Evolutionary conservation across 30 jellyfish, hydroid and myxozoan species (phyloP), one percentile per base, ranked within the genome.

Genomic region (Aurelia coerulea): DNA sequence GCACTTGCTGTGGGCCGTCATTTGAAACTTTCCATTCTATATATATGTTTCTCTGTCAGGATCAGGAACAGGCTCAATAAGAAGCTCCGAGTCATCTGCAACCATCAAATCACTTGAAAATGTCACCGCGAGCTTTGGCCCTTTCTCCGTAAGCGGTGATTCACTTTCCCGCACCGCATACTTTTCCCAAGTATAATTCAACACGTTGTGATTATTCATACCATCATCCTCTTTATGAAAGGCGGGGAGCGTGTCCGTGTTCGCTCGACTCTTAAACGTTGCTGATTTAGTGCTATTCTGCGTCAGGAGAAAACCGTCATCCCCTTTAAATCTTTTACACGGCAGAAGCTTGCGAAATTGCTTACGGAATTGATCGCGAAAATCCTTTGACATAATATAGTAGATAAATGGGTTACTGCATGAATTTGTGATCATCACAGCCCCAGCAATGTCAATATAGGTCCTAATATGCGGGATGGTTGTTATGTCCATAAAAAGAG

Each of bases 401-500:
- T 93, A 93, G 31, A 88, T 93, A 74, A 93, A 93, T 15, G 98
- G 97, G 67, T 93, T 93, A 90, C 91, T 77, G 68, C 92, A 96
- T 2, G 97, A 87, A 64, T 93, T 93, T 16, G 98, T 93, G 63
- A 93, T 81, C 96, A 93, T 60, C 80, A 93, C 41, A 10, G 91
- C 90, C 0, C 86, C 97, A 3, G 91, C 75, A 17, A 90, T 49
- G 29, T 71, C 79, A 59, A 85, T 51, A 46, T 76, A 87, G 9
- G 84, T 54, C 65, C 54, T n/a, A 31, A 77, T 50, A 66, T 87
- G 68, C 42, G 65, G 50, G 18, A 93, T 67, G 33, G 71, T 3
- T 1, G 78, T n/a, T 0, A 92, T 39, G 41, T 80, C 89, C 82
- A 63, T 88, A 1, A 78, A 78, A 16, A 88, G 80, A 15, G 94